Conservation (phyloP, 2,888 invertebrate species). For the Lepidochrysops patricia region DNA sequence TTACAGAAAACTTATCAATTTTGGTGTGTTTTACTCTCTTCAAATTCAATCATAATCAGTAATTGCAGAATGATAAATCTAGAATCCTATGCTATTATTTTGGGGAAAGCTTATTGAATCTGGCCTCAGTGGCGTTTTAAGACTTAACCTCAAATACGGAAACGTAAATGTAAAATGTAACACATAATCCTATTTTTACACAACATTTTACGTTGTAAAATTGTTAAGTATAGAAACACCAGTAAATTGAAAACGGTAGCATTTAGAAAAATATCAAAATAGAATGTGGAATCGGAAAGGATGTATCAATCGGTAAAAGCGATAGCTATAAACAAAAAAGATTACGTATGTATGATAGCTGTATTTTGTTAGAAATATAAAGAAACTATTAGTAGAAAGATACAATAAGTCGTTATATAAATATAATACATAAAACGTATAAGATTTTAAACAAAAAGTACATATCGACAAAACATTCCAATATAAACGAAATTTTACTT, state of each 20-base stretch:
- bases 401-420: constrained; percentile 12
- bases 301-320: constrained; percentile 71
- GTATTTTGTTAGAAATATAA: constrained; percentile 3
- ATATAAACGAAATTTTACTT: constrained; percentile 60
- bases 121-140: constrained; percentile 17
- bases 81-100: background rate
- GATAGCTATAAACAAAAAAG: constrained; percentile 57
- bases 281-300: constrained; percentile 60
- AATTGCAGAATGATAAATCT: background rate
- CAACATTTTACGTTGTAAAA: constrained; percentile 21
- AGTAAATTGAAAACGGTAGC: background rate
- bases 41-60: background rate
- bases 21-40: background rate
- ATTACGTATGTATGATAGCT: constrained; percentile 4
- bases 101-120: background rate
- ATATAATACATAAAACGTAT: constrained; percentile 7
- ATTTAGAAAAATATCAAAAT: constrained; percentile 25
- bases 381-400: background rate
- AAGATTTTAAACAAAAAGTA: constrained; percentile 41
- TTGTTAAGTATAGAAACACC: background rate
- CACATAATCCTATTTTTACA: constrained; percentile 14
- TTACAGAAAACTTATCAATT: background rate
- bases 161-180: constrained; percentile 13
- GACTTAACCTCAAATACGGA: constrained; percentile 60
- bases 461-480: constrained; percentile 74